Evolutionary conservation across 2,888 invertebrate genomes (phyloP).

Genomic region (Drymonia ruficornis): DNA sequence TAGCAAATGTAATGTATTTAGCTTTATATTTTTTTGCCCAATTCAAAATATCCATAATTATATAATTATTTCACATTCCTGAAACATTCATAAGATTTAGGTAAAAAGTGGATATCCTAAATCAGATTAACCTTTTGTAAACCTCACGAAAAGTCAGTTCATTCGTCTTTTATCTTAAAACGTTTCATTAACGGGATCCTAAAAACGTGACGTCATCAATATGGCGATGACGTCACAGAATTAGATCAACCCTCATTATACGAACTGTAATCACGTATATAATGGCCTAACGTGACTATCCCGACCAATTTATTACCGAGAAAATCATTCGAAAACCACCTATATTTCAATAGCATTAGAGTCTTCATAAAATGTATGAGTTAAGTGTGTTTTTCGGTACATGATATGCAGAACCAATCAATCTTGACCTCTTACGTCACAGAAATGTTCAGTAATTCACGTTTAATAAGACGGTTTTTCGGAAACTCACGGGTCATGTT

Average conservation of each 20-base stretch:
- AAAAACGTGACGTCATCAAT: conserved; percentile 44
- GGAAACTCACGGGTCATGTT: conserved; percentile 29
- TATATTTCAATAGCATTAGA: conserved; percentile 28
- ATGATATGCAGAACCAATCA: conserved; percentile 42
- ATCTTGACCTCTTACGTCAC: conserved; percentile 26
- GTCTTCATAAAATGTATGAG: conserved; percentile 20
- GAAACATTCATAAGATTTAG: no score
- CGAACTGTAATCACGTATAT: conserved; percentile 55
- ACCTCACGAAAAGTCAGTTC: not conserved
- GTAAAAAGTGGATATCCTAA: no score
- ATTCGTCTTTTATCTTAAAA: not conserved
- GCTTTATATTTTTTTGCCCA: no score
- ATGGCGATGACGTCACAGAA: conserved; percentile 56
- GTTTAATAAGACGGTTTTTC: conserved; percentile 17
- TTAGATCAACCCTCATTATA: conserved; percentile 55
- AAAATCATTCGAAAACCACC: conserved; percentile 35
- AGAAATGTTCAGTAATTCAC: conserved; percentile 10
- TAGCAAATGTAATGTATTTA: no score
- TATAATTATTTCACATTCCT: no score
- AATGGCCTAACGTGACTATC: conserved; percentile 52
- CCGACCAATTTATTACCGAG: conserved; percentile 36
- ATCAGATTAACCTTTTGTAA: no score
- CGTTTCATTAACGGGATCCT: conserved; percentile 7
- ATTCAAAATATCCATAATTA: no score
- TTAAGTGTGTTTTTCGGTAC: conserved; percentile 35